Evolutionary conservation across 2,888 invertebrate genomes (phyloP), one percentile per base, ranked within the genome.

Genomic region (Xanthia icteritia): DNA sequence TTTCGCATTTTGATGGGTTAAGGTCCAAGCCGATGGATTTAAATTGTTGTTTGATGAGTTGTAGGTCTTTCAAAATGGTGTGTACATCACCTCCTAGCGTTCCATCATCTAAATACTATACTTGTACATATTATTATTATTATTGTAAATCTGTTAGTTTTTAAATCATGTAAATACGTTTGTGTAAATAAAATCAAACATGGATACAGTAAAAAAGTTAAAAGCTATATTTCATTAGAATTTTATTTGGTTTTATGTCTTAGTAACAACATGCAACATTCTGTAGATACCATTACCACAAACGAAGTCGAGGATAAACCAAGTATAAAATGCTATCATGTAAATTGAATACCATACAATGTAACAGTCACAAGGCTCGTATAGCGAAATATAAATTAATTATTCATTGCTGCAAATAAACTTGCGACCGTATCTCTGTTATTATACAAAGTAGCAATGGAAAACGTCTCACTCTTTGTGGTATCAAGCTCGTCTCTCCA

Each of bases 331-430:
- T 64, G 63, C 56, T 15, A 51, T 86, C 69, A 77, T 68, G 61
- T 68, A 77, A 83, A 77, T 86, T 83, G 77, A 82, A 83, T 86
- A 82, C 63, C 66, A 56, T 51, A 85, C 81, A 85, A 58, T 74
- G 74, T 85, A 66, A 81, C 58, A 72, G 60, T 80, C 56, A 65
- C 42, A 61, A 75, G n/a, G 3, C 42, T 83, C 77, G 65, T 79
- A 72, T 81, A 74, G 39, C 39, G 73, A 73, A 79, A 78, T 76
- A 74, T 79, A 79, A 86, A 86, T 86, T 78, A 86, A 84, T 84
- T 88, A 87, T 88, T 82, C 76, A 87, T 87, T 84, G 81, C 79
- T 70, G 75, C 82, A 82, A 87, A 87, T 82, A 86, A 87, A 86
- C 76, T 63, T 11, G 51, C 42, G 56, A 73, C 67, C 39, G 72